Evolutionary conservation across 2,797 vertebrate genomes (phyloP).

Genomic region (Pangasius djambal): DNA sequence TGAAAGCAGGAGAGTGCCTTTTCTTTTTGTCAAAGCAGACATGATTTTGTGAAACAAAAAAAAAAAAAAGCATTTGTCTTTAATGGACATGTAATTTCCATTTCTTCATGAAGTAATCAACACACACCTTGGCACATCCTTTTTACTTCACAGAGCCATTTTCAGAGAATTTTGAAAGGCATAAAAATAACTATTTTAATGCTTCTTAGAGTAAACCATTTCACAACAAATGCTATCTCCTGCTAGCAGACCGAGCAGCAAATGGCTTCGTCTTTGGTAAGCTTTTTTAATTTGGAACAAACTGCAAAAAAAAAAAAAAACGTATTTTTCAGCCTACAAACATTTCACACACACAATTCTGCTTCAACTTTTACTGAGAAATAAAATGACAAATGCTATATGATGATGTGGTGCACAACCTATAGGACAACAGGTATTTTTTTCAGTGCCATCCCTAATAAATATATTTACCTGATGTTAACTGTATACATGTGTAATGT

Average conservation of each 20-base stretch:
- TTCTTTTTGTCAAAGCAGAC: not conserved
- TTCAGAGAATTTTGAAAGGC: not conserved
- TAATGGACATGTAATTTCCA: not conserved
- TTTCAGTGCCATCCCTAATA: too few species aligned
- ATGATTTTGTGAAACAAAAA: not conserved
- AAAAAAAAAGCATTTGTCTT: not conserved
- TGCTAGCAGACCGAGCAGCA: not conserved
- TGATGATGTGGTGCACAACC: not conserved
- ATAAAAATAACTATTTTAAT: not conserved
- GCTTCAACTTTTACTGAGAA: not conserved
- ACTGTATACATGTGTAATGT: not conserved
- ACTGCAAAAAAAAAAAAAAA: not conserved
- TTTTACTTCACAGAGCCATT: not conserved
- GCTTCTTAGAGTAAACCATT: not conserved
- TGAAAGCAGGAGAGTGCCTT: not conserved
- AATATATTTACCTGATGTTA: not conserved
- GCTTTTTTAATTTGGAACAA: not conserved
- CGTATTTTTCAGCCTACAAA: not conserved
- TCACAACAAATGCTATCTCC: not conserved
- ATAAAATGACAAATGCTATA: not conserved
- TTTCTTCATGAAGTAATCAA: not conserved
- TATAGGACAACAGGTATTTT: not conserved
- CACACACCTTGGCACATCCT: not conserved
- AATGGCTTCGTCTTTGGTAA: not conserved
- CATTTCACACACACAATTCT: not conserved